A percentile compares a stretch with the other conserved stretches of the same genome.
phyloP scores from a whole-genome alignment of 2,113 vertebrate species.

The Marcusenius ussheri region DNA sequence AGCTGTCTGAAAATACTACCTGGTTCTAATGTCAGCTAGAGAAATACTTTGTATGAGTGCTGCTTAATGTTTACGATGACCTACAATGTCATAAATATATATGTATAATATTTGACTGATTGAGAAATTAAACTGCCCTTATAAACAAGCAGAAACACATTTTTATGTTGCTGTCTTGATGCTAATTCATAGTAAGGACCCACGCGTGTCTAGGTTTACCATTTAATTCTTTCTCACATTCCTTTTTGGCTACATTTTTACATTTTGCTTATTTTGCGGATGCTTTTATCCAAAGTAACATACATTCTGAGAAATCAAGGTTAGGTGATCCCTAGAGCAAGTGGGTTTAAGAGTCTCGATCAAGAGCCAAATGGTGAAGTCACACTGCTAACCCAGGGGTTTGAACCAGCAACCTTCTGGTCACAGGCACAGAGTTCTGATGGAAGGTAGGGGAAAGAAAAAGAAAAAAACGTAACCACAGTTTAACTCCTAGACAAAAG shows the following conservation, averaged over 20 bases:
- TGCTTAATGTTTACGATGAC: background rate
- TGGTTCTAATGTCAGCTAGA: background rate
- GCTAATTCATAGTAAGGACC: background rate
- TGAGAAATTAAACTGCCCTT: background rate
- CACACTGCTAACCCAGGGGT: background rate
- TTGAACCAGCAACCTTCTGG: background rate
- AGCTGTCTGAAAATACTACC: slow-evolving; percentile 10
- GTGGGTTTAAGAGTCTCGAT: background rate
- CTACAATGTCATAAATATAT: background rate
- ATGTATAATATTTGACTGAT: background rate
- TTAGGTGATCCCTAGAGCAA: background rate
- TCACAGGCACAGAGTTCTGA: background rate
- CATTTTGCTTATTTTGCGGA: background rate
- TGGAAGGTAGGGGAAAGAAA: background rate
- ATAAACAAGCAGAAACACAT: background rate
- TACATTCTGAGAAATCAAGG: background rate
- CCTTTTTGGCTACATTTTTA: background rate
- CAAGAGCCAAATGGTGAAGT: background rate
- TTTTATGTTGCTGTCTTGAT: background rate
- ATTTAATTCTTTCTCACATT: background rate
- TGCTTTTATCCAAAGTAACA: background rate
- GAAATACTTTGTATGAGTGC: background rate
- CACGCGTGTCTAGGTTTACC: background rate
- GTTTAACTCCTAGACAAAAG: background rate
- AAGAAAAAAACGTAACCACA: background rate